Percentiles rank a stretch among this genome's conserved stretches.
Evolutionary conservation across 2,113 vertebrate genomes (phyloP).

Genomic region (Tamias sibiricus): DNA sequence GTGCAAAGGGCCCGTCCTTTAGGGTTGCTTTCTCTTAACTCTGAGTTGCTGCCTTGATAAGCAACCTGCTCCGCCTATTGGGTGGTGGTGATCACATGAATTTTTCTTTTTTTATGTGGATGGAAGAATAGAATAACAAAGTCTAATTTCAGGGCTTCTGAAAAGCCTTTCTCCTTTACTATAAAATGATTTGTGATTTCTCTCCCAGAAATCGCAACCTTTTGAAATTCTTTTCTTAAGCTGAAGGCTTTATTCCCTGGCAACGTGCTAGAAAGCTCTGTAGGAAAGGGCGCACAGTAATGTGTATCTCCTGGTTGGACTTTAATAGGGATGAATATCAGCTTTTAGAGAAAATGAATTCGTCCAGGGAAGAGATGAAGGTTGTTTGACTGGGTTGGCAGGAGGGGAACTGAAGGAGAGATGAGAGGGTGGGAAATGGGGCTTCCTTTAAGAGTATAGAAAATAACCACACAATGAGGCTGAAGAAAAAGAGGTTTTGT

Average conservation of each 20-base stretch:
- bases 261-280: background rate
- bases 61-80: background rate
- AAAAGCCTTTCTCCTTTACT: conserved; percentile 34
- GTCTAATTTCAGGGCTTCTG: background rate
- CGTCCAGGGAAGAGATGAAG: background rate
- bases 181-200: conserved; percentile 26
- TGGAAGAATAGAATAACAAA: background rate
- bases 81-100: background rate
- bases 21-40: background rate
- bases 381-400: background rate
- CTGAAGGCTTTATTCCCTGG: conserved; percentile 28
- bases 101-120: background rate
- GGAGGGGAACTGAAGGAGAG: background rate
- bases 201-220: conserved; percentile 42
- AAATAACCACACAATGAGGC: background rate
- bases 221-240: conserved; percentile 50
- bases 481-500: background rate
- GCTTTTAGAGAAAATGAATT: conserved; percentile 61
- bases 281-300: background rate
- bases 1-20: background rate
- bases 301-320: background rate
- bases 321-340: background rate
- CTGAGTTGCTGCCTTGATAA: background rate
- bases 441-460: background rate
- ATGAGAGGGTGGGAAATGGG: background rate